Evolutionary conservation across 2,888 invertebrate genomes (phyloP), one percentile per base, ranked within the genome.

Genomic region (Microdon myrmicae): DNA sequence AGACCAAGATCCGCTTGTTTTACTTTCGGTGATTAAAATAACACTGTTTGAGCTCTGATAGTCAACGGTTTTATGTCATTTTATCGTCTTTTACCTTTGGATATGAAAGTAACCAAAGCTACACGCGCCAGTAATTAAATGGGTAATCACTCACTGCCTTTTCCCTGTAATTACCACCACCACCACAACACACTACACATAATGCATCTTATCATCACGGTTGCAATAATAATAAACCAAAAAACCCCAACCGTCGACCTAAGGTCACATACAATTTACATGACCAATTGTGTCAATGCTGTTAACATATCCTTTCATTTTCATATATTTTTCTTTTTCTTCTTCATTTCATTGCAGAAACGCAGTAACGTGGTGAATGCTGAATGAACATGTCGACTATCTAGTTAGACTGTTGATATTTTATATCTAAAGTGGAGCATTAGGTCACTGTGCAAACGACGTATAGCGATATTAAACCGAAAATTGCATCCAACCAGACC

Each of bases 1-100:
- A 58, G 47, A 43, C 53, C 48, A 48, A 59, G 58, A 66, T 59
- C 53, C 53, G 59, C 54, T 53, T 59, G 48, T 66, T 54, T 66
- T 48, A 66, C 66, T 66, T 66, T 66, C 66, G 66, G 59, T 59
- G 48, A 66, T 66, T 66, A 66, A 66, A 59, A 48, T 34, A 53
- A 59, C 59, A 49, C 66, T 49, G 51, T 59, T 43, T 44, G 45
- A 31, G 32, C 32, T 43, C 41, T 41, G 37, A 56, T 56, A 34
- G 47, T 19, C 34, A 31, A 34, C 41, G 34, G 51, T 49, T 48
- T 55, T 34, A 56, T 56, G 44, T 26, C 28, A 48, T 35, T 56
- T 43, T 58, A 56, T 43, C 53, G 12, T 39, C 17, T 22, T 47
- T 28, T 31, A 31, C 56, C 41, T 45, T 35, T 41, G 51, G 51